Conservation (phyloP, 1,140 invertebrate genomes). For the Pomphorhynchus laevis region DNA sequence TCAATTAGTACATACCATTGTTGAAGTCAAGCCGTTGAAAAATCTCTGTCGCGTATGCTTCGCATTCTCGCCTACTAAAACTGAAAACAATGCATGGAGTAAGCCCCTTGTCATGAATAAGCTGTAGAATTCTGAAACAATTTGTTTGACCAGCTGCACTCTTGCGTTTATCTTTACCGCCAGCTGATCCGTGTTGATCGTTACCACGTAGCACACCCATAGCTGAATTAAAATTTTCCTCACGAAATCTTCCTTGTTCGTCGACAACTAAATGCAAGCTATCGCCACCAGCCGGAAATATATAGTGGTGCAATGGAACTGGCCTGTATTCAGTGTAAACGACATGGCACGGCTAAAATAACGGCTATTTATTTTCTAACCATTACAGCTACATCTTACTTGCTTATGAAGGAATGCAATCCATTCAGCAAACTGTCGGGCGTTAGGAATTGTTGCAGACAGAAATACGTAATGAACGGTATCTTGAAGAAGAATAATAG, state of each 20-base stretch:
- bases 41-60: conserved; percentile 73
- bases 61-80: conserved; percentile 93
- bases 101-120: conserved; percentile 88
- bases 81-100: conserved; percentile 92
- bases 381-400: conserved; percentile 10
- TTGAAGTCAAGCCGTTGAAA: conserved; percentile 94
- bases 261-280: conserved; percentile 76
- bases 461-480: conserved; percentile 94
- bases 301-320: conserved; percentile 80
- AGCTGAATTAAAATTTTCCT: conserved; percentile 79
- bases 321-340: conserved; percentile 93
- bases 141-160: conserved; percentile 29
- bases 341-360: conserved; percentile 61
- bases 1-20: conserved; percentile 29
- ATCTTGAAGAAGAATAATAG: conserved; percentile 71
- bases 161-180: too few species aligned
- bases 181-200: conserved; percentile 28
- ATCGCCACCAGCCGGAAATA: conserved; percentile 67
- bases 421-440: conserved; percentile 85
- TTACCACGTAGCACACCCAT: conserved; percentile 44
- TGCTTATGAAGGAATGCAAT: conserved; percentile 59
- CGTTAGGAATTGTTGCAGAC: conserved; percentile 95
- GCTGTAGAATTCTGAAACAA: conserved; percentile 85
- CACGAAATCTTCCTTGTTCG: conserved; percentile 60
- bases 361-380: not conserved